A percentile compares a stretch with the other conserved stretches of the same genome.
phyloP scores from a whole-genome alignment of 1,140 invertebrate genomes.

The Penaeus chinensis region DNA sequence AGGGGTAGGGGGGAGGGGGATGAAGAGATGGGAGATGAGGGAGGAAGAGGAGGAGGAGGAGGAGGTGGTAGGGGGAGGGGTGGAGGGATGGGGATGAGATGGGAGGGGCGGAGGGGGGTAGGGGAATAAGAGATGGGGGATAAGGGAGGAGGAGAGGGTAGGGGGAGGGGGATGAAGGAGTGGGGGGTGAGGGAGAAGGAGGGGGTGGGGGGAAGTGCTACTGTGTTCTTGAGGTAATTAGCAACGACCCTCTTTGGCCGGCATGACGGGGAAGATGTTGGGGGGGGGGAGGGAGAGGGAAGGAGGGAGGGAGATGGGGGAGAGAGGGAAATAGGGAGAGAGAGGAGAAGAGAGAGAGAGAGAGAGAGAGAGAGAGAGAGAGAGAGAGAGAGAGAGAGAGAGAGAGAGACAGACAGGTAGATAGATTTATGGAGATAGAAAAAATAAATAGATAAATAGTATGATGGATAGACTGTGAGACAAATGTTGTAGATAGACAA shows the following conservation, averaged over 20 bases:
- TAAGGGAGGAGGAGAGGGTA: background rate
- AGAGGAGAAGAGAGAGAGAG: background rate
- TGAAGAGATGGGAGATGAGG: background rate
- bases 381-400: slow-evolving; percentile 11
- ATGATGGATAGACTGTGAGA: too few relatives aligned
- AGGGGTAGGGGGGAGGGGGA: background rate
- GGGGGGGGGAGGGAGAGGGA: background rate
- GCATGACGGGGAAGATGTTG: background rate
- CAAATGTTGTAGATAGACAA: too few relatives aligned
- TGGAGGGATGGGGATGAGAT: background rate
- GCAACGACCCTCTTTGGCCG: too few relatives aligned
- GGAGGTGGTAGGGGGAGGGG: background rate
- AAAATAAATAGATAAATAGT: too few relatives aligned
- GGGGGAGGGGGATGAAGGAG: background rate
- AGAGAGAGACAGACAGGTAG: background rate
- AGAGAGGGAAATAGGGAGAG: background rate
- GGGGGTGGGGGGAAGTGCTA: background rate
- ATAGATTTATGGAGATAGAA: background rate
- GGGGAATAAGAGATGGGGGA: background rate
- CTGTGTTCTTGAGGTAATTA: too few relatives aligned
- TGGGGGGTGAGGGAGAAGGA: background rate
- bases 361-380: background rate
- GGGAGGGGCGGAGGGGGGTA: background rate
- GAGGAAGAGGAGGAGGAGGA: background rate
- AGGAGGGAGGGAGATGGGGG: background rate